A percentile compares a stretch with the other conserved stretches of the same genome.
These are phyloP conservation scores for Erebia ligea DNA, from an alignment of 2,888 invertebrate species.

Conservation along the genomic window DNA sequence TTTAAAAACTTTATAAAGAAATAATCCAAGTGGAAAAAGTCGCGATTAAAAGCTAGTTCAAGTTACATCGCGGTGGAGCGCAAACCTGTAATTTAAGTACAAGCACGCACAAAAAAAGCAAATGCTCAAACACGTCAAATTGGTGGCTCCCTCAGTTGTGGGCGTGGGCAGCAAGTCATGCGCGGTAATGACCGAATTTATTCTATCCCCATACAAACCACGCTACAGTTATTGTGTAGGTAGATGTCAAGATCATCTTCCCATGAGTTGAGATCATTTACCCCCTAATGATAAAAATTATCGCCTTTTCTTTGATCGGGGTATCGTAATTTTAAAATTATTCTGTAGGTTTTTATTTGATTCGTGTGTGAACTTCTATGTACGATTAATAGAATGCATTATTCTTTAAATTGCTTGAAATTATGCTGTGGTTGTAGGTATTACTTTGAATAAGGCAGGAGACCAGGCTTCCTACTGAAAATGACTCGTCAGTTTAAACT, in stretches of 20 bases:
- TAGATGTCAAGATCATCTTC: constrained; percentile 6
- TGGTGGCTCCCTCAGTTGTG: constrained; percentile 15
- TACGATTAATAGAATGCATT: no score
- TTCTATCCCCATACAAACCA: constrained; percentile 36
- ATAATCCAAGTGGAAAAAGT: no score
- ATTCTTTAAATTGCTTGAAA: no score
- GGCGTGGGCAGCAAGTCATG: constrained; percentile 59
- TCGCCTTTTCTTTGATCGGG: not conserved
- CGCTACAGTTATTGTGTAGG: constrained; percentile 5
- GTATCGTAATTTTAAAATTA: not conserved
- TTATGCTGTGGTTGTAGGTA: not conserved
- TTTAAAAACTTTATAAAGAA: no score
- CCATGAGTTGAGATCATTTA: not conserved
- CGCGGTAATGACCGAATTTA: constrained; percentile 61
- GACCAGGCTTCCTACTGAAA: no score
- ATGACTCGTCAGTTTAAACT: no score
- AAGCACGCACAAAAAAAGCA: not conserved
- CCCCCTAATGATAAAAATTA: not conserved
- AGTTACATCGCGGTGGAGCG: not conserved
- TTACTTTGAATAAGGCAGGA: no score
- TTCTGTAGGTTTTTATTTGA: no score
- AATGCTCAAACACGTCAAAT: not conserved
- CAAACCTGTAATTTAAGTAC: constrained; percentile 6
- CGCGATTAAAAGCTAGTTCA: not conserved
- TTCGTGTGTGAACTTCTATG: no score